A percentile compares a stretch with the other conserved stretches of the same genome.
Evolutionary conservation across 2,888 invertebrate genomes (phyloP).

Genomic region (Aelia acuminata): DNA sequence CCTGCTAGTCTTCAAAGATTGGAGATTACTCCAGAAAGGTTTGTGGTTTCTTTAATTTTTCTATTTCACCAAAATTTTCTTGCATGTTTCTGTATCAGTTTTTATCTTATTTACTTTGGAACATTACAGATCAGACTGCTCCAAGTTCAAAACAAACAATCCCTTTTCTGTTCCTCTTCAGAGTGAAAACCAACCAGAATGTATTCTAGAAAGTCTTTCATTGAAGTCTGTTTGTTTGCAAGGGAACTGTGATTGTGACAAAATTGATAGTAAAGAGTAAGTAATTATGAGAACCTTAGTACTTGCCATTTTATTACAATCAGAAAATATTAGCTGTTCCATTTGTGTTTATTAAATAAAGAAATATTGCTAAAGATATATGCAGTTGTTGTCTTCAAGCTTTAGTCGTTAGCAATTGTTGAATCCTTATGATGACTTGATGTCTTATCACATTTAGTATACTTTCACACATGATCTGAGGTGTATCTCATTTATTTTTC

Average conservation of each 20-base stretch:
- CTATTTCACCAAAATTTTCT: neutral
- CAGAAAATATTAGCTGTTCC: too few relatives aligned
- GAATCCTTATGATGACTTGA: too few relatives aligned
- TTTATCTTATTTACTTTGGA: neutral
- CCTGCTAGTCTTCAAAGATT: constrained; percentile 66
- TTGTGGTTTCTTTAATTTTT: neutral
- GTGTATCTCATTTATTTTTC: too few relatives aligned
- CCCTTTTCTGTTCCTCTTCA: constrained; percentile 45
- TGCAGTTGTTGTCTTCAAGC: too few relatives aligned
- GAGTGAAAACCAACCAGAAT: constrained; percentile 63
- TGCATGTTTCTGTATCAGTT: neutral
- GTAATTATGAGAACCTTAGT: neutral
- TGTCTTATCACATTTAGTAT: too few relatives aligned
- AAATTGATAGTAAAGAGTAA: constrained; percentile 60
- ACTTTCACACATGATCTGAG: too few relatives aligned
- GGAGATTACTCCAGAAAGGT: constrained; percentile 66
- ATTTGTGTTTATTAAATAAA: too few relatives aligned
- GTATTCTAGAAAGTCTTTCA: constrained; percentile 65
- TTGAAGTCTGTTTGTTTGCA: constrained; percentile 66
- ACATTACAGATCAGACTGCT: constrained; percentile 31
- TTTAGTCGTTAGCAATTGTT: too few relatives aligned
- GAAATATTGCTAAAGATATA: too few relatives aligned
- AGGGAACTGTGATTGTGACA: constrained; percentile 66
- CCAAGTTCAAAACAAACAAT: constrained; percentile 49
- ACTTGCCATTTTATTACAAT: neutral